A percentile compares a stretch with the other conserved stretches of the same genome.
Evolutionary conservation across 2,888 invertebrate genomes (phyloP).

Genomic region (Eurytoma adleriae): DNA sequence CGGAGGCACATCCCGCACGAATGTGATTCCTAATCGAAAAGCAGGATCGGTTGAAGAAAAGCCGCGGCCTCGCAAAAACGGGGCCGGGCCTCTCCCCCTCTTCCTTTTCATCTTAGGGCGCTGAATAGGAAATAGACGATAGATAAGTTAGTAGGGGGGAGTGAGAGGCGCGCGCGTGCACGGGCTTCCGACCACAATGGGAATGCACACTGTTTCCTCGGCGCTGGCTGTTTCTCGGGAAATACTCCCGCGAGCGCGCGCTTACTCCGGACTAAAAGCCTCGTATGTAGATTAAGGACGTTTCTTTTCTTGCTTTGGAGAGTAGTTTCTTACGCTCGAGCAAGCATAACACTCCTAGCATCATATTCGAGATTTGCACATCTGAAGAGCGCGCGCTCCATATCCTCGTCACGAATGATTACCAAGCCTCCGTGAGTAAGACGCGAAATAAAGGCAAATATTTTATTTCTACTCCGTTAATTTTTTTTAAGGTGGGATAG

Average conservation of each 20-base stretch:
- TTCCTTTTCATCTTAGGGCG: slow-evolving; percentile 38
- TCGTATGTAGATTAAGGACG: slow-evolving; percentile 48
- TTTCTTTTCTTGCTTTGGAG: slow-evolving; percentile 2
- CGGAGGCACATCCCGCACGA: slow-evolving; percentile 15
- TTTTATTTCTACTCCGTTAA: too few species aligned
- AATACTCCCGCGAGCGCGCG: background rate
- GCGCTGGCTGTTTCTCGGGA: background rate
- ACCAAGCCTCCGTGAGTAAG: background rate
- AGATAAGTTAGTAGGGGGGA: slow-evolving; percentile 30
- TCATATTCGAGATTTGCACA: too few species aligned
- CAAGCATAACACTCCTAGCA: background rate
- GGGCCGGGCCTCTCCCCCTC: background rate
- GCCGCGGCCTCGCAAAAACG: background rate
- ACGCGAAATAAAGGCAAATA: too few species aligned
- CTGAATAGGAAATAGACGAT: slow-evolving; percentile 46
- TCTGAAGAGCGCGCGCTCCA: too few species aligned
- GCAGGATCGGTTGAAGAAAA: slow-evolving; percentile 24
- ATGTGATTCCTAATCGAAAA: slow-evolving; percentile 56
- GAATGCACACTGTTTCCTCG: slow-evolving; percentile 42
- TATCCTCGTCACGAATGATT: background rate
- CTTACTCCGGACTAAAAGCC: slow-evolving; percentile 47
- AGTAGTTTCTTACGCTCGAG: slow-evolving; percentile 13
- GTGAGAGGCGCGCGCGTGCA: slow-evolving; percentile 13
- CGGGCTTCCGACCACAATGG: slow-evolving; percentile 38
- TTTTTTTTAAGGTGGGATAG: background rate